Percentiles rank a stretch among this genome's conserved stretches.
Conservation (phyloP, 2,888 invertebrate species). For the Phymatocera aterrima region DNA sequence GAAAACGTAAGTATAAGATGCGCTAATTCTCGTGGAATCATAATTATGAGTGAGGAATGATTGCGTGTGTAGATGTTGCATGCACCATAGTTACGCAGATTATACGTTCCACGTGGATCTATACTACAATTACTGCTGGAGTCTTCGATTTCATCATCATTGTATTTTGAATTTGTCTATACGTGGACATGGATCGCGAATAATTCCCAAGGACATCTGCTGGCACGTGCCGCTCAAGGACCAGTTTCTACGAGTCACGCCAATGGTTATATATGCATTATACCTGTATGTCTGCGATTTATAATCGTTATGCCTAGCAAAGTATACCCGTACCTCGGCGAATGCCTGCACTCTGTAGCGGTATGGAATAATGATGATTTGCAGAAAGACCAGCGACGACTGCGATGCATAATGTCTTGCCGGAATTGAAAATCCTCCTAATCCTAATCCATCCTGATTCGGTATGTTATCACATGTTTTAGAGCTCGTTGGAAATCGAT, state of each 20-base stretch:
- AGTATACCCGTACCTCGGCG: background rate
- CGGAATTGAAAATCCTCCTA: background rate
- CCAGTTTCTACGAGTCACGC: background rate
- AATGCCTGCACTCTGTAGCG: too few species aligned
- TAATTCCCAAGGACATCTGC: background rate
- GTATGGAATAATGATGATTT: too few species aligned
- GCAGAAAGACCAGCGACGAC: too few species aligned
- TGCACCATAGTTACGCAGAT: background rate
- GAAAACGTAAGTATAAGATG: constrained; percentile 61
- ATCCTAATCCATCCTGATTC: background rate
- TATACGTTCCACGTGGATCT: background rate
- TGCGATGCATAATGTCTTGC: background rate
- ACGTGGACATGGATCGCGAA: background rate
- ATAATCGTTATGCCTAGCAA: background rate
- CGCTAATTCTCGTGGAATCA: background rate
- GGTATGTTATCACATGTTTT: background rate
- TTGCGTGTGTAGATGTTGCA: background rate
- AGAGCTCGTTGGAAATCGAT: constrained; percentile 77
- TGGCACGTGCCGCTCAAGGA: background rate
- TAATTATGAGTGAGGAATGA: background rate
- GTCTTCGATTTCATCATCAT: background rate
- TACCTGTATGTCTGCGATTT: too few species aligned
- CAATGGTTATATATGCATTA: background rate
- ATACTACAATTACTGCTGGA: background rate
- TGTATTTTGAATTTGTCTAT: too few species aligned